Conservation (phyloP, 2,113 vertebrate genomes). For the Urocolius indicus region DNA sequence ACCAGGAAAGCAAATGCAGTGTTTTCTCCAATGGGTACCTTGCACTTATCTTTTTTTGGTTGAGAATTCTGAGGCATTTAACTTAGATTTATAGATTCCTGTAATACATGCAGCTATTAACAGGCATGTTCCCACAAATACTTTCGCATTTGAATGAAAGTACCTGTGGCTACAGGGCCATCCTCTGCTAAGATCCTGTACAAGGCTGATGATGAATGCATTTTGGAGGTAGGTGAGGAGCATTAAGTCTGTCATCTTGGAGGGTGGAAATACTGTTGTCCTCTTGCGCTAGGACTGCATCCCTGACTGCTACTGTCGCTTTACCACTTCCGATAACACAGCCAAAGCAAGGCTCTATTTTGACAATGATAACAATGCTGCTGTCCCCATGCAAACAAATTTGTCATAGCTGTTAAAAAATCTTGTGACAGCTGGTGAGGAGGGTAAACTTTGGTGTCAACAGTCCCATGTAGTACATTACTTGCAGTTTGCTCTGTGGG, state of each 20-base stretch:
- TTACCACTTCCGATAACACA: background rate
- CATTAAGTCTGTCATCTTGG: background rate
- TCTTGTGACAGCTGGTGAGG: background rate
- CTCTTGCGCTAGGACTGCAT: background rate
- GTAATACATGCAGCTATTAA: background rate
- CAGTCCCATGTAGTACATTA: background rate
- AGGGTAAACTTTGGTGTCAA: background rate
- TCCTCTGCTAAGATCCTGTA: background rate
- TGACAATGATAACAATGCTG: background rate
- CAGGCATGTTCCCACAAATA: background rate
- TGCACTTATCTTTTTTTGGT: background rate
- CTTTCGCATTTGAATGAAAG: background rate
- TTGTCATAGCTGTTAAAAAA: background rate
- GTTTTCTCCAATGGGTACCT: background rate
- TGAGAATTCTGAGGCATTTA: background rate
- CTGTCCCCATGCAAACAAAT: background rate
- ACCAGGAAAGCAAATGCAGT: rapidly evolving
- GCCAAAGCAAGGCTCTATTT: too few species aligned
- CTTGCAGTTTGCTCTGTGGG: background rate
- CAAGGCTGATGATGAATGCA: background rate
- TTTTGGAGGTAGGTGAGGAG: background rate
- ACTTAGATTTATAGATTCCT: background rate
- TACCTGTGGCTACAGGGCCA: background rate
- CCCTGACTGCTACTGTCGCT: background rate
- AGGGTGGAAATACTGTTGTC: background rate